A percentile compares a stretch with the other conserved stretches of the same genome.
Conservation (phyloP, 2,113 vertebrate genomes). For the Nicator chloris region DNA sequence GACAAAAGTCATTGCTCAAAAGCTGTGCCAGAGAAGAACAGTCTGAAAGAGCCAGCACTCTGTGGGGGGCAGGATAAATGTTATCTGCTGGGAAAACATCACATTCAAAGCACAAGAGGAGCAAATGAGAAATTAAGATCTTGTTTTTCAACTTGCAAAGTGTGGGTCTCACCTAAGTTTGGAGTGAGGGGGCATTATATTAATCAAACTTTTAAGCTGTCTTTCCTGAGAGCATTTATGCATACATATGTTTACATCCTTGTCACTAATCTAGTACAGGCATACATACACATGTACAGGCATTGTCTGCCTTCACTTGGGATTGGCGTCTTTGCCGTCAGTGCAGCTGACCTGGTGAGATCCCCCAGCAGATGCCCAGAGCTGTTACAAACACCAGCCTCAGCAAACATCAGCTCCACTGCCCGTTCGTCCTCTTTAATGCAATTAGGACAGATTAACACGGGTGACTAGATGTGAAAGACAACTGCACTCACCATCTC, state of each 20-base stretch:
- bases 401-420: neutral
- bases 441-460: conserved; percentile 56
- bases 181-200: neutral
- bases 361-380: neutral
- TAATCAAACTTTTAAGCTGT: neutral
- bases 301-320: neutral
- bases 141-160: neutral
- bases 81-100: neutral
- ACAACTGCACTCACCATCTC: neutral
- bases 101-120: neutral
- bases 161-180: neutral
- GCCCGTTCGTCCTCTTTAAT: neutral
- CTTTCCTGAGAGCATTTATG: neutral
- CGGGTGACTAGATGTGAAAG: conserved; percentile 56
- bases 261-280: neutral
- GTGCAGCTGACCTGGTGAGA: neutral
- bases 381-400: neutral
- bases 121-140: neutral
- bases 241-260: too few relatives aligned
- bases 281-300: fast-evolving
- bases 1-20: neutral
- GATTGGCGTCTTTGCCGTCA: fast-evolving
- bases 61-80: neutral
- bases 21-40: neutral
- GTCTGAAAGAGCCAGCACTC: neutral